Evolutionary conservation across 2,888 invertebrate genomes (phyloP).

Genomic region (Clivina fossor): DNA sequence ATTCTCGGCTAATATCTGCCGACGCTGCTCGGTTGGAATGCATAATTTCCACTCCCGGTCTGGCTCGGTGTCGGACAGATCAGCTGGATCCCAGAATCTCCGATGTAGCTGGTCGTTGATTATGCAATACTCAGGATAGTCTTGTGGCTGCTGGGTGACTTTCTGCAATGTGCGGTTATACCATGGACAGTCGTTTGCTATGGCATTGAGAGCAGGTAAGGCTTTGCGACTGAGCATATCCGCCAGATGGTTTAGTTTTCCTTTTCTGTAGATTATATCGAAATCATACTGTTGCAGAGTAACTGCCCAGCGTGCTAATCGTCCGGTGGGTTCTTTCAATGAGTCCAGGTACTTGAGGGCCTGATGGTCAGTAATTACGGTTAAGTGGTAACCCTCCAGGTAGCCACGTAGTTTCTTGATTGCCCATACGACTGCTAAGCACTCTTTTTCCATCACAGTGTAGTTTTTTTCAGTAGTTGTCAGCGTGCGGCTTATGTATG

Average conservation of each 20-base stretch:
- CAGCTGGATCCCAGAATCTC: constrained; percentile 11
- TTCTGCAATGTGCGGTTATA: background rate
- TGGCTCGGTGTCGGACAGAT: constrained; percentile 12
- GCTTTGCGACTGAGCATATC: constrained; percentile 16
- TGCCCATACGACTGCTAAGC: constrained; percentile 33
- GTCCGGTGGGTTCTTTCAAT: constrained; percentile 10
- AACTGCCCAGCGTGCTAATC: constrained; percentile 10
- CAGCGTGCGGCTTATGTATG: constrained; percentile 10
- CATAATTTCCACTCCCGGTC: constrained; percentile 23
- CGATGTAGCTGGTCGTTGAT: constrained; percentile 6
- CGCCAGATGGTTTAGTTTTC: constrained; percentile 12
- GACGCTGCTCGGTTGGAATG: constrained; percentile 13
- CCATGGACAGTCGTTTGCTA: background rate
- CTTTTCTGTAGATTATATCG: constrained; percentile 28
- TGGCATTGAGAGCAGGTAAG: background rate
- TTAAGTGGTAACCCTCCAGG: constrained; percentile 34
- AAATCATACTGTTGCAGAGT: background rate
- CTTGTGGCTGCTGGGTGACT: no score
- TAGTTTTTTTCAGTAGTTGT: constrained; percentile 15
- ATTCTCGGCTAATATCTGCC: constrained; percentile 16
- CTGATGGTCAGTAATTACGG: constrained; percentile 34
- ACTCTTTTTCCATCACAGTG: constrained; percentile 16
- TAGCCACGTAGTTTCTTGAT: constrained; percentile 25
- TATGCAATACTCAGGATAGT: no score
- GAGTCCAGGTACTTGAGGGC: constrained; percentile 4